A percentile compares a stretch with the other conserved stretches of the same genome.
phyloP scores from a whole-genome alignment of 2,888 invertebrate genomes.

The Oscheius onirici region DNA sequence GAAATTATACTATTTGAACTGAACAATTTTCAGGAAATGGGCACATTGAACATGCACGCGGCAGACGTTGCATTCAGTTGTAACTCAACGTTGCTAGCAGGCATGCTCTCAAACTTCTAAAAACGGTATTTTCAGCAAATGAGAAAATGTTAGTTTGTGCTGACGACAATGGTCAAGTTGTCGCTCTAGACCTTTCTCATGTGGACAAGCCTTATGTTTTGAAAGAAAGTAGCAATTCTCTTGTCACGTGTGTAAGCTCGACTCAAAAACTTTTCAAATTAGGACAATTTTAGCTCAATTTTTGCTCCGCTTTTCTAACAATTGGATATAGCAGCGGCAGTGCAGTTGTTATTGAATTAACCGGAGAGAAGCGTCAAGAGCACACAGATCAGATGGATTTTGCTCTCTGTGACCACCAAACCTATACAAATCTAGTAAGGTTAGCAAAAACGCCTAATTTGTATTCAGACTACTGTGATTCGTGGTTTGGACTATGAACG shows the following conservation, averaged over 20 bases:
- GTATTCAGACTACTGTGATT: slow-evolving; percentile 42
- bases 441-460: not conserved
- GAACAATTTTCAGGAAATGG: slow-evolving; percentile 38
- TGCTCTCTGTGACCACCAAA: slow-evolving; percentile 39
- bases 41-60: slow-evolving; percentile 53
- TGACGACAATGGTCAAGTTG: slow-evolving; percentile 19
- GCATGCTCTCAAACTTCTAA: slow-evolving; percentile 20
- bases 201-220: slow-evolving; percentile 43
- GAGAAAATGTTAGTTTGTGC: slow-evolving; percentile 6
- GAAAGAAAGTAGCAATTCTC: slow-evolving; percentile 27
- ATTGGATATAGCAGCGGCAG: slow-evolving; percentile 46
- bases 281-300: slow-evolving; percentile 30
- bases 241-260: slow-evolving; percentile 1
- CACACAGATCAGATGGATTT: slow-evolving; percentile 31
- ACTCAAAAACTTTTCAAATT: not conserved
- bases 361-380: not conserved
- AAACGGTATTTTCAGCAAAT: not conserved
- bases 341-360: slow-evolving; percentile 32
- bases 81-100: slow-evolving; percentile 42
- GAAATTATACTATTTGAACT: not conserved
- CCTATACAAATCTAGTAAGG: slow-evolving; percentile 39
- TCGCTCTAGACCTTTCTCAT: slow-evolving; percentile 32
- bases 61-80: slow-evolving; percentile 50
- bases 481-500: slow-evolving; percentile 48
- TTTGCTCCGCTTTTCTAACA: slow-evolving; percentile 30